Base-by-base conservation (phyloP, 2,888 invertebrate genomes). In the Drosophila eohydei region DNA sequence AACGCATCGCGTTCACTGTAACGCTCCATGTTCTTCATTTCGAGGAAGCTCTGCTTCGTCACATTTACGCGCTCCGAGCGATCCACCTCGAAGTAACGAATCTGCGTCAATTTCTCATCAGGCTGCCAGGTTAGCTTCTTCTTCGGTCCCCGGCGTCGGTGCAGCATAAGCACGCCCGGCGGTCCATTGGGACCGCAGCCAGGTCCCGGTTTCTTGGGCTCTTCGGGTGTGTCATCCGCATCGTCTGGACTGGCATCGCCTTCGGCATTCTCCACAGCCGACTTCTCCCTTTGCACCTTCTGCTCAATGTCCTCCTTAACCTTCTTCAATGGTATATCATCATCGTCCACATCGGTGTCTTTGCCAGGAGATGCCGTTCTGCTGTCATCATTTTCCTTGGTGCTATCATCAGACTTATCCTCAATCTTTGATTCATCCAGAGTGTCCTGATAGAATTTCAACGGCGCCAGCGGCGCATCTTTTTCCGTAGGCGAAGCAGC, bases 1-100 rank as follows among this genome's bases (percentile, higher is more conserved):
- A 97, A 94, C n/a, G 96, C 95, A 90, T 97, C 96, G 60, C 97
- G 95, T 93, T 99, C 99, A 84, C 96, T 94, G 70, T 95, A 95
- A 88, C 97, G 96, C 91, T 99, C 99, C 94, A 97, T 95, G 91
- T 97, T 95, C 91, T 97, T 97, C 96, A 98, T 96, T 89, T 98
- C 98, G 40, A 95, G 96, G 93, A 98, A 98, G 46, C 73, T 90
- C 38, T 95, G 96, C 93, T 96, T 97, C 4, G 96, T 98, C 1
- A 99, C 98, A 93, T 99, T 99, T 2, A 98, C 97, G 90, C 99
- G 95, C 93, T 99, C 99, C 16, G 97, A 98, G 93, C 98, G 98
- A 93, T 99, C 98, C 80, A 98, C 93, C 92, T 98, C 98, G 92
- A 99, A 99, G 93, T 95, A 98, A 86, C 96, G 95, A 65, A 97